Conservation (phyloP, 2,888 invertebrate genomes). For the Drosophila sordidula region DNA sequence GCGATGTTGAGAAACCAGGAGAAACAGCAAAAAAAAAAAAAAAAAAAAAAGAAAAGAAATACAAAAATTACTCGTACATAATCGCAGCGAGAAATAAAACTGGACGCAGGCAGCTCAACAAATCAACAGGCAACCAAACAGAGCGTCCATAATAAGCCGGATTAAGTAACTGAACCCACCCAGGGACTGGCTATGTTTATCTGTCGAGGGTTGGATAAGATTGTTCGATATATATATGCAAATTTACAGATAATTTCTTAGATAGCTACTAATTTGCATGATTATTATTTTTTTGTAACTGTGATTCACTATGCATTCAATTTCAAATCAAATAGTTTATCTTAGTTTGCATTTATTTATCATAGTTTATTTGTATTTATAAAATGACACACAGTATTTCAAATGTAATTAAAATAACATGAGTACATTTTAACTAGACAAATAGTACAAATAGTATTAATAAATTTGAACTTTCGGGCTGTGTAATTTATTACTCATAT, state of each 20-base stretch:
- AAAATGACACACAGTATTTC: too few species aligned
- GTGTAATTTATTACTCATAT: too few species aligned
- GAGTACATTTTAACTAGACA: too few species aligned
- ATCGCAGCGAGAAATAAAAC: constrained; percentile 37
- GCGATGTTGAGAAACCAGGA: constrained; percentile 40
- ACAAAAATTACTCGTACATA: constrained; percentile 33
- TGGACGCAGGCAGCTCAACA: constrained; percentile 34
- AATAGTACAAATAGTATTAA: too few species aligned
- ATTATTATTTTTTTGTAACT: too few species aligned
- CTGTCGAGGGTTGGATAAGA: constrained; percentile 29
- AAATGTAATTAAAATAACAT: too few species aligned
- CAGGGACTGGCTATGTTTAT: constrained; percentile 37
- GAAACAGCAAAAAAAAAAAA: background rate
- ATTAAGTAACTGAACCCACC: constrained; percentile 67
- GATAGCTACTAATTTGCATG: background rate
- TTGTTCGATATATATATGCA: background rate
- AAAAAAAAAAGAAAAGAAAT: constrained; percentile 7
- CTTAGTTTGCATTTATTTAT: background rate
- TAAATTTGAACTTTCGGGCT: too few species aligned
- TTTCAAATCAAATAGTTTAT: background rate
- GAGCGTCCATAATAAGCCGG: constrained; percentile 75
- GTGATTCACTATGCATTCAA: background rate
- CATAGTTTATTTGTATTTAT: too few species aligned
- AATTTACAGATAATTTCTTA: background rate
- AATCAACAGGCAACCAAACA: constrained; percentile 53